A percentile compares a stretch with the other conserved stretches of the same genome.
These are phyloP conservation scores for Drosophila equinoxialis DNA, from an alignment of 1,140 invertebrate genomes.

Conservation along the genomic window DNA sequence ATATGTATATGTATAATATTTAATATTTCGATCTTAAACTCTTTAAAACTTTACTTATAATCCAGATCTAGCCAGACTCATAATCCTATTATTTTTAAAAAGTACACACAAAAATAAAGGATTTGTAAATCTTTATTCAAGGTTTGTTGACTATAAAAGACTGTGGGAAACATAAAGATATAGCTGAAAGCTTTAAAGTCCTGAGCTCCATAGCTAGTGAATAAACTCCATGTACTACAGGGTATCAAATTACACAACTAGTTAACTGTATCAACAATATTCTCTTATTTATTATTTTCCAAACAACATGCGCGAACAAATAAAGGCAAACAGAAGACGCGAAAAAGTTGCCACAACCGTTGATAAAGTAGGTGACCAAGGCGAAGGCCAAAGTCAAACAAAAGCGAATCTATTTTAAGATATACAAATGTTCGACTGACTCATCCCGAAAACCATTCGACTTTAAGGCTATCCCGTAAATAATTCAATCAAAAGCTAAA, in stretches of 20 bases:
- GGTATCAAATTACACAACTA: slow-evolving; percentile 7
- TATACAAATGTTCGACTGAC: background rate
- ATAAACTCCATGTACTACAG: background rate
- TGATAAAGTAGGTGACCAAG: slow-evolving; percentile 35
- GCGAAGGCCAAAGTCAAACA: background rate
- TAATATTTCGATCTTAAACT: too few species aligned
- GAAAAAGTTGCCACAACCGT: slow-evolving; percentile 13
- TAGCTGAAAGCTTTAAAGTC: background rate
- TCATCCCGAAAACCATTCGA: background rate
- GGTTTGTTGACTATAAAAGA: too few species aligned
- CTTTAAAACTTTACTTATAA: too few species aligned
- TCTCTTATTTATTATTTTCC: slow-evolving; percentile 40
- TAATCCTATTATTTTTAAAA: too few species aligned
- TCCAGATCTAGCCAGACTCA: too few species aligned
- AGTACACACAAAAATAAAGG: too few species aligned
- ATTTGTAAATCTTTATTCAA: too few species aligned
- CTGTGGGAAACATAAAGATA: too few species aligned
- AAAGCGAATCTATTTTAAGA: slow-evolving; percentile 5
- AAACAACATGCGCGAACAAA: slow-evolving; percentile 29
- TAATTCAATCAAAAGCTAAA: slow-evolving; percentile 18
- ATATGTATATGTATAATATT: too few species aligned
- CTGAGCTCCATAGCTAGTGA: too few species aligned
- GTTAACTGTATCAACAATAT: slow-evolving; percentile 18
- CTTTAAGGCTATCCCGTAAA: background rate
- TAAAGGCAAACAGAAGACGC: slow-evolving; percentile 32